These are phyloP conservation scores for Epizoanthus stellaris DNA, from an alignment of 92 coral and sea anemone genomes.

Conservation along the genomic window DNA sequence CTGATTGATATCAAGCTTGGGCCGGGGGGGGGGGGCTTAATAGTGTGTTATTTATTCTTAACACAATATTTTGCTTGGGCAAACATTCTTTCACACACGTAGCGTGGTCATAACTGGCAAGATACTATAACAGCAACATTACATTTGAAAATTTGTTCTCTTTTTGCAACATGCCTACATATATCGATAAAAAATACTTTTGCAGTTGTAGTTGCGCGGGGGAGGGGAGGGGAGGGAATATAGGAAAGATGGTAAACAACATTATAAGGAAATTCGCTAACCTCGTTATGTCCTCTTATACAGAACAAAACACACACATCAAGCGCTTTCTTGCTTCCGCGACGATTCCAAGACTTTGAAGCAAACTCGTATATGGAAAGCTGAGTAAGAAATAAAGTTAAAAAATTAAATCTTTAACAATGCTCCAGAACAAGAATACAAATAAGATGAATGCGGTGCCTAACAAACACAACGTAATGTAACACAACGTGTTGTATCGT, in stretches of 20 bases:
- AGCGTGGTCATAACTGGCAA: too few relatives aligned
- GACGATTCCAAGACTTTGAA: conserved; percentile 83
- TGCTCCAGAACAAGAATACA: not conserved
- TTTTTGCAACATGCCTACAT: too few relatives aligned
- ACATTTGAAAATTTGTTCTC: not conserved
- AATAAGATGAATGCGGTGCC: not conserved
- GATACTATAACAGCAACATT: not conserved
- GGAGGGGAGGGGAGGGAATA: too few relatives aligned
- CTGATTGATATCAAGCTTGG: too few relatives aligned
- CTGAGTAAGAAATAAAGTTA: conserved; percentile 35
- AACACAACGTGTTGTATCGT: too few relatives aligned
- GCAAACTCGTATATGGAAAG: conserved; percentile 84
- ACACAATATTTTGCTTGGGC: too few relatives aligned
- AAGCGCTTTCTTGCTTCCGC: conserved; percentile 69
- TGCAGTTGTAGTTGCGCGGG: too few relatives aligned
- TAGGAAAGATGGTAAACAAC: not conserved
- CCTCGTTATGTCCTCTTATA: conserved; percentile 94
- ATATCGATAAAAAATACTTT: too few relatives aligned
- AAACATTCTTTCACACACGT: not conserved
- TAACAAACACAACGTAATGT: not conserved
- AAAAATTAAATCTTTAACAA: not conserved
- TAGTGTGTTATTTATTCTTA: too few relatives aligned
- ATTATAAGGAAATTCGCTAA: conserved; percentile 11
- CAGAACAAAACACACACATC: conserved; percentile 88
- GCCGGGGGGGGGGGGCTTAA: too few relatives aligned